Conservation (phyloP, 2,888 invertebrate species). For the Mycalesis mineus region DNA sequence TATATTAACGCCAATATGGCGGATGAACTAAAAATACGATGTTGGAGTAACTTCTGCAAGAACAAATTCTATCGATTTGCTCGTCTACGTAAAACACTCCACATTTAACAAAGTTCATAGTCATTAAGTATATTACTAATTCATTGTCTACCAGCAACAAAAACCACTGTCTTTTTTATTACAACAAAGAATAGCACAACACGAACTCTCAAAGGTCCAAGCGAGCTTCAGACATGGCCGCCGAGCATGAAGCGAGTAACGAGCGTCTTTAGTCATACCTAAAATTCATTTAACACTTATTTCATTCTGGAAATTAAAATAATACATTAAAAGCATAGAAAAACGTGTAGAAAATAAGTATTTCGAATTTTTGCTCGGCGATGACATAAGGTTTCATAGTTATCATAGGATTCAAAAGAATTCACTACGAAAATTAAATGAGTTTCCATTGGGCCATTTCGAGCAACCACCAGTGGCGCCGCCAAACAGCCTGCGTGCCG, state of each 20-base stretch:
- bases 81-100: conserved; percentile 63
- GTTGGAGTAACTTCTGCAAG: conserved; percentile 69
- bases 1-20: conserved; percentile 84
- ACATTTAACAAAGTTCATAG: conserved; percentile 60
- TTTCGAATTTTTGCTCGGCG: conserved; percentile 56
- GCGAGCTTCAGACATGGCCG: conserved; percentile 78
- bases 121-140: conserved; percentile 54
- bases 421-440: conserved; percentile 35
- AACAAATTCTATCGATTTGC: conserved; percentile 64
- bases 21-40: conserved; percentile 81
- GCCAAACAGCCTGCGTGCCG: conserved; percentile 15
- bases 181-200: conserved; percentile 75
- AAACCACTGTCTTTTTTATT: conserved; percentile 65
- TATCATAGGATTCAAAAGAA: conserved; percentile 41
- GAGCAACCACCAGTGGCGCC: conserved; percentile 29
- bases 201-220: conserved; percentile 73
- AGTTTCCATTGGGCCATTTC: conserved; percentile 29
- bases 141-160: conserved; percentile 58
- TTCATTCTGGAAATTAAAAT: conserved; percentile 65
- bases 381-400: conserved; percentile 61
- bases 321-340: conserved; percentile 58
- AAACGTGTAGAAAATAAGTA: conserved; percentile 56
- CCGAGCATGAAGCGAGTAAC: conserved; percentile 61
- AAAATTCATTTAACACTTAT: conserved; percentile 53
- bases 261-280: conserved; percentile 64